Conservation (phyloP, 2,113 vertebrate species). For the Uropsilus gracilis region DNA sequence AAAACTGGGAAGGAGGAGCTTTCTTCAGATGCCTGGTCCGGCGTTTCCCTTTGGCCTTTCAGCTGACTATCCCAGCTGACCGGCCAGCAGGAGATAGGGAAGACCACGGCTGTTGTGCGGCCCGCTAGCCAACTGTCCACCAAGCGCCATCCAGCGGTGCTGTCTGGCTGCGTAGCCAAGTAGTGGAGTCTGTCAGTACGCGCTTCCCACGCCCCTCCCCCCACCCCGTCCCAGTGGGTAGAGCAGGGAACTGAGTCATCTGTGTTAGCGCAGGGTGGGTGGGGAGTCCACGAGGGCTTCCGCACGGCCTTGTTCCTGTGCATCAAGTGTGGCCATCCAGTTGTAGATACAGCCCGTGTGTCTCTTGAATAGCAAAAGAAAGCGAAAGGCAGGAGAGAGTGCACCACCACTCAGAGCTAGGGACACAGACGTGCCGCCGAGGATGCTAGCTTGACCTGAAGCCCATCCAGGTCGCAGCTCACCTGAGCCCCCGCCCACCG, state of each 20-base stretch:
- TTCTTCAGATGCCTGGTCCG: slow-evolving; percentile 58
- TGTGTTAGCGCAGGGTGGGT: no score
- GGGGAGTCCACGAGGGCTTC: no score
- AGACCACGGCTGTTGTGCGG: background rate
- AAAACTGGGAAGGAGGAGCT: slow-evolving; percentile 65
- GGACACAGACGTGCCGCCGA: background rate
- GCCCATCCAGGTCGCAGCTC: slow-evolving; percentile 4
- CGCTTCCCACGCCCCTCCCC: no score
- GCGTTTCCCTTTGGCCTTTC: slow-evolving; percentile 51
- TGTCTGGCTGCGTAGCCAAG: slow-evolving; percentile 25
- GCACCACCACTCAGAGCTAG: slow-evolving; percentile 2
- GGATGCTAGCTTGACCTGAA: slow-evolving; percentile 55
- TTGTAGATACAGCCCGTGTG: slow-evolving; percentile 48
- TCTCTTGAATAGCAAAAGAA: slow-evolving; percentile 76
- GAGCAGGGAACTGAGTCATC: no score
- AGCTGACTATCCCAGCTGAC: slow-evolving; percentile 21
- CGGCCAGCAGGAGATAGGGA: slow-evolving; percentile 50
- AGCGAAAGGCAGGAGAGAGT: slow-evolving; percentile 53
- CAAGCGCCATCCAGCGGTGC: slow-evolving; percentile 65
- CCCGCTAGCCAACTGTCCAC: no score
- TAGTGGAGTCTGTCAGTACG: slow-evolving; percentile 43
- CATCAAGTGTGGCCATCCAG: slow-evolving; percentile 58
- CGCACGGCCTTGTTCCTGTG: no score
- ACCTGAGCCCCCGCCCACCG: background rate
- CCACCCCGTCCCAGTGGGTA: no score